Evolutionary conservation across 2,113 vertebrate species (phyloP).

Genomic region (Mesoclemmys tuberculata): DNA sequence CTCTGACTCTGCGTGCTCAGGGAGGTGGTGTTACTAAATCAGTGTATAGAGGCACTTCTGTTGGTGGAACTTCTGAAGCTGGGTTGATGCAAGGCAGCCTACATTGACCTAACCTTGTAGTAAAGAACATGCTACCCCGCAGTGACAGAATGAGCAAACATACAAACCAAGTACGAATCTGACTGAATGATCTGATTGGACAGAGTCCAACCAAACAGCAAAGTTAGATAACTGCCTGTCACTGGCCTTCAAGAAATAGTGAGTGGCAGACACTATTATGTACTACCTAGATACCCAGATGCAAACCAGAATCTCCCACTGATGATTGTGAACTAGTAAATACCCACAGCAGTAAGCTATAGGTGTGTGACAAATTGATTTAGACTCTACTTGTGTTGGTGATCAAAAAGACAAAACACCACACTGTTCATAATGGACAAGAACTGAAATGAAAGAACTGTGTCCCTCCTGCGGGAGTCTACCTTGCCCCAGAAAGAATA

Average conservation of each 20-base stretch:
- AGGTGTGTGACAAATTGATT: background rate
- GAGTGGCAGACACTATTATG: background rate
- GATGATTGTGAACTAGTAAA: background rate
- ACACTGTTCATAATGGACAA: background rate
- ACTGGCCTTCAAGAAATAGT: background rate
- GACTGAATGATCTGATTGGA: background rate
- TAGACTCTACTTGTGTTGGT: too few species aligned
- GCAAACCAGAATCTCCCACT: background rate
- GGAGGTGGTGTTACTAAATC: background rate
- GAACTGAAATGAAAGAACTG: background rate
- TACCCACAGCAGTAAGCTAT: background rate
- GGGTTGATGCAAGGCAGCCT: background rate
- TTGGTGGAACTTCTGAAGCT: background rate
- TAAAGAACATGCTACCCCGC: background rate
- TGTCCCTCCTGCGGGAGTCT: background rate
- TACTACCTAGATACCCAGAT: background rate
- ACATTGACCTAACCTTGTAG: background rate
- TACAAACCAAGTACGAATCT: background rate
- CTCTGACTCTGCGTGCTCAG: background rate
- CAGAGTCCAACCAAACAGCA: background rate
- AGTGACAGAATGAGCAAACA: background rate
- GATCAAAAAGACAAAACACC: too few species aligned
- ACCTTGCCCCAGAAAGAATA: background rate
- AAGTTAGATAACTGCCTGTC: background rate
- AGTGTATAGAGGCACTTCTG: background rate